Conservation (phyloP, 2,113 vertebrate species). For the Phyllostomus hastatus region DNA sequence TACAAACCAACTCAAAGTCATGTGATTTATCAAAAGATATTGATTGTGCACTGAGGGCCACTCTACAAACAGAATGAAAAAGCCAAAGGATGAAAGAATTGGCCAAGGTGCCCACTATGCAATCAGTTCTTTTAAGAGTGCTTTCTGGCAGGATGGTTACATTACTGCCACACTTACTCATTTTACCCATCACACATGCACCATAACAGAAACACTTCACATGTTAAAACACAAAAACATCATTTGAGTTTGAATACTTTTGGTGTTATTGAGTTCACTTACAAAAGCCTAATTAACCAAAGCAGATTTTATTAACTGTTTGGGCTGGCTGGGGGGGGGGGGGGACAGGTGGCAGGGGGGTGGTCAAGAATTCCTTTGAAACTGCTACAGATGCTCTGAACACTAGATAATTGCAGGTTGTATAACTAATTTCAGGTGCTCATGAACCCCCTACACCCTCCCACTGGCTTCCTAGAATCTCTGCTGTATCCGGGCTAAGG, state of each 20-base stretch:
- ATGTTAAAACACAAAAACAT: conserved; percentile 1
- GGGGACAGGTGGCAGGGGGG: fast-evolving
- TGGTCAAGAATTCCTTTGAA: background rate
- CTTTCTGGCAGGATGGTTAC: background rate
- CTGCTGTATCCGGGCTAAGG: background rate
- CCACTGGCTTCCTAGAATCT: background rate
- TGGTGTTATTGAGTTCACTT: background rate
- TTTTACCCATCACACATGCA: background rate
- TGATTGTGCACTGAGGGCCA: background rate
- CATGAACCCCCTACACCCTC: fast-evolving
- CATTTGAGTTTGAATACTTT: background rate
- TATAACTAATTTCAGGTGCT: background rate
- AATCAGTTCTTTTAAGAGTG: background rate
- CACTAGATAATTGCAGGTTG: background rate
- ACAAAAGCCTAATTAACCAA: background rate
- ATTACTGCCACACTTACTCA: background rate
- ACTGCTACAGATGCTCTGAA: background rate
- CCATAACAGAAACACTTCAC: background rate
- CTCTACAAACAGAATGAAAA: background rate
- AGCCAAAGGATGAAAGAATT: background rate
- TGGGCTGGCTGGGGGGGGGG: no score
- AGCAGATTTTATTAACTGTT: background rate
- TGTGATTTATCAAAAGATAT: background rate
- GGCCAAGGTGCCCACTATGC: background rate
- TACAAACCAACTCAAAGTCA: background rate